A percentile compares a stretch with the other conserved stretches of the same genome.
Conservation (phyloP, 1,140 invertebrate species). For the Oncopeltus fasciatus region DNA sequence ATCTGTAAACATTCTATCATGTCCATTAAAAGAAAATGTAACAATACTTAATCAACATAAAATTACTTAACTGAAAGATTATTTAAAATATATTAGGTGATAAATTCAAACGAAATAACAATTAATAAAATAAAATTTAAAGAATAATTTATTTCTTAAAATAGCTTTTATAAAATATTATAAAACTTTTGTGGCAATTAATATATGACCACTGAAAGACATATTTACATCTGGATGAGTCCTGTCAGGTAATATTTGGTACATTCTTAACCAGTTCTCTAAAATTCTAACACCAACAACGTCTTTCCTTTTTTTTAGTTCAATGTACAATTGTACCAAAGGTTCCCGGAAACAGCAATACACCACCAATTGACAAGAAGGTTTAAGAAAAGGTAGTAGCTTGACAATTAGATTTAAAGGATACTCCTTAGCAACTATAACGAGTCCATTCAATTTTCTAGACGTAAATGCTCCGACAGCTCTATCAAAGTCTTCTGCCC, state of each 20-base stretch:
- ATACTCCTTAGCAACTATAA: constrained; percentile 71
- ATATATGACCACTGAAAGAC: constrained; percentile 41
- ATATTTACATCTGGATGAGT: constrained; percentile 73
- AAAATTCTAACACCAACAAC: constrained; percentile 60
- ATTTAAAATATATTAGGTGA: no score
- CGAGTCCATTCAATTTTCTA: constrained; percentile 56
- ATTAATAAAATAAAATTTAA: no score
- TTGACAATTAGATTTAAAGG: constrained; percentile 59
- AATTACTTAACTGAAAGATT: no score
- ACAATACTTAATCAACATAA: no score
- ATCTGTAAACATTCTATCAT: no score
- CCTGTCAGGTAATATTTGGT: constrained; percentile 73
- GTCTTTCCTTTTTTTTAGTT: constrained; percentile 50
- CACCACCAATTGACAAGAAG: constrained; percentile 69
- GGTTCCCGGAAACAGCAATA: constrained; percentile 66
- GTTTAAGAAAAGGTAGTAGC: constrained; percentile 57
- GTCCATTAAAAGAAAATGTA: no score
- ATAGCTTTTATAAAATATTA: neutral
- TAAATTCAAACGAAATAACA: no score
- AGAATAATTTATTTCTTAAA: neutral
- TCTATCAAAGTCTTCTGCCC: constrained; percentile 46
- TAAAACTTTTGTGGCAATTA: constrained; percentile 13
- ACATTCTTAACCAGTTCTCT: constrained; percentile 74
- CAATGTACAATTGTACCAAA: constrained; percentile 60
- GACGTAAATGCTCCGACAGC: constrained; percentile 39